Evolutionary conservation across 2,797 vertebrate genomes (phyloP).

Genomic region (Chaenodraco wilsoni): DNA sequence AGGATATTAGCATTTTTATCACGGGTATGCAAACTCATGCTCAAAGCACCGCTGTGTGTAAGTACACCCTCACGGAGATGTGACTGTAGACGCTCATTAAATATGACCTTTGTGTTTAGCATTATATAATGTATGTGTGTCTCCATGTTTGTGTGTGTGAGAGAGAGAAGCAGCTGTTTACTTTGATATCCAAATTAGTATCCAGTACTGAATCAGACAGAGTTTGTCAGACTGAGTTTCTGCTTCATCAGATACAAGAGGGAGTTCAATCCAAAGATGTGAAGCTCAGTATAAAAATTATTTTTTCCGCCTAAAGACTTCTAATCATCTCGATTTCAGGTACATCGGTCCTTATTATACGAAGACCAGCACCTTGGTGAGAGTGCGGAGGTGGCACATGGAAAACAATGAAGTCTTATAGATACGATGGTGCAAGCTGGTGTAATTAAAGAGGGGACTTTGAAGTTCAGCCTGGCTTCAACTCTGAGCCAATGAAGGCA

Average conservation of each 20-base stretch:
- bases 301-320: conserved; percentile 9
- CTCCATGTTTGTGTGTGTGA: not conserved
- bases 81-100: not conserved
- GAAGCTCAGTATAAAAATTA: conserved; percentile 5
- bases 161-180: conserved; percentile 12
- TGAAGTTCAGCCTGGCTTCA: conserved; percentile 27
- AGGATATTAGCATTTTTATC: not conserved
- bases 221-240: conserved; percentile 18
- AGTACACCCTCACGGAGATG: not conserved
- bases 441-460: conserved; percentile 41
- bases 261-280: conserved; percentile 23
- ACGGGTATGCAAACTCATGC: not conserved
- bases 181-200: conserved; percentile 35
- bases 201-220: conserved; percentile 18
- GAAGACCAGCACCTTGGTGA: not conserved
- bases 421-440: conserved; percentile 32
- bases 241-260: conserved; percentile 32
- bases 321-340: conserved; percentile 6
- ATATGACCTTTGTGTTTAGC: conserved; percentile 2
- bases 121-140: conserved; percentile 6
- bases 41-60: not conserved
- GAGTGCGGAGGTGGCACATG: conserved; percentile 11
- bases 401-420: conserved; percentile 20
- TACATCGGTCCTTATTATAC: conserved; percentile 7
- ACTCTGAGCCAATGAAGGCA: not conserved